These are phyloP conservation scores for Tetheella fluctuosa DNA, from an alignment of 2,888 invertebrate genomes.

Conservation along the genomic window DNA sequence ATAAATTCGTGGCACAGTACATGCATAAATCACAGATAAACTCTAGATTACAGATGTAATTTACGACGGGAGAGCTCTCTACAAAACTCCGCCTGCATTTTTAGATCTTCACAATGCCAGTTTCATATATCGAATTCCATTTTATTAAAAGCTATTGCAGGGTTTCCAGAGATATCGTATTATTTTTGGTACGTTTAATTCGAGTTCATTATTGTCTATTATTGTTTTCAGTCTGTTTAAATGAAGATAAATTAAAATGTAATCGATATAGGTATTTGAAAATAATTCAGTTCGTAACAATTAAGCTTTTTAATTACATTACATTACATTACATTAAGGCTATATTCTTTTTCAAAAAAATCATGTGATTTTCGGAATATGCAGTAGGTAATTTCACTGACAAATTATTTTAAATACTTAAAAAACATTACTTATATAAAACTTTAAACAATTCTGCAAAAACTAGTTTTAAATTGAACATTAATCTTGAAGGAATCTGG, in stretches of 20 bases:
- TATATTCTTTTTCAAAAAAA: no score
- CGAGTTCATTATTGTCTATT: not conserved
- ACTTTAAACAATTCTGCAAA: not conserved
- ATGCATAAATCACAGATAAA: slow-evolving; percentile 9
- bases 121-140: slow-evolving; percentile 27
- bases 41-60: slow-evolving; percentile 9
- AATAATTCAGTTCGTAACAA: no score
- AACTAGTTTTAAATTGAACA: slow-evolving; percentile 1
- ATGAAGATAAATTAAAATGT: not conserved
- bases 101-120: slow-evolving; percentile 24
- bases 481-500: slow-evolving; percentile 2
- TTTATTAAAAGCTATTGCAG: slow-evolving; percentile 15
- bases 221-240: not conserved
- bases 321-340: no score
- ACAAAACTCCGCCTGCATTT: slow-evolving; percentile 22
- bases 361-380: no score
- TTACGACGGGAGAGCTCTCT: slow-evolving; percentile 6
- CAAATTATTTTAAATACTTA: not conserved
- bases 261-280: no score
- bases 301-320: no score
- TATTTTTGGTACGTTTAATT: not conserved
- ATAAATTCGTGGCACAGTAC: not conserved
- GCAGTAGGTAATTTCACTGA: no score
- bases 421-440: not conserved
- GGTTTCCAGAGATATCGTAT: slow-evolving; percentile 20